Evolutionary conservation across 2,888 invertebrate species (phyloP).

Genomic region (Athrips mouffetella): DNA sequence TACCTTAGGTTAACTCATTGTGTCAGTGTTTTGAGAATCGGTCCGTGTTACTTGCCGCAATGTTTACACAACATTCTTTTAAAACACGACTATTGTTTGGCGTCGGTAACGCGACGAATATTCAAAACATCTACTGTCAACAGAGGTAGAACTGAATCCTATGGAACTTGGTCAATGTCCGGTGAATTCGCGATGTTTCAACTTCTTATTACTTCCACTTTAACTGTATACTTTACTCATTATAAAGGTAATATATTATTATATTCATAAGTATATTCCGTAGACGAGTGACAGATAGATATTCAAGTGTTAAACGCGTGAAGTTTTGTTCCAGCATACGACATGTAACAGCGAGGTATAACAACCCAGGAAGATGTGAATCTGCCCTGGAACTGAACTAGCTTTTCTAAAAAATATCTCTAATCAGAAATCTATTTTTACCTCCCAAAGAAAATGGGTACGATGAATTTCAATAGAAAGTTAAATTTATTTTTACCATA

Average conservation of each 20-base stretch:
- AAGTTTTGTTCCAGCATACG: too few species aligned
- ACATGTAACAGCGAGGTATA: too few species aligned
- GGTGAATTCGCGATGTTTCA: slow-evolving; percentile 49
- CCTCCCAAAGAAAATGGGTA: too few species aligned
- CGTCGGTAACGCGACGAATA: slow-evolving; percentile 37
- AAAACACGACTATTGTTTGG: slow-evolving; percentile 55
- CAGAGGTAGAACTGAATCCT: slow-evolving; percentile 38
- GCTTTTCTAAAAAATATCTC: too few species aligned
- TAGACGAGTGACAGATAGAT: neutral
- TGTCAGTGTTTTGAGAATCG: slow-evolving; percentile 47
- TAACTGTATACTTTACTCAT: slow-evolving; percentile 8
- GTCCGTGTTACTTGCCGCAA: slow-evolving; percentile 23
- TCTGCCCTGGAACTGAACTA: too few species aligned
- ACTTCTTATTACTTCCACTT: slow-evolving; percentile 28
- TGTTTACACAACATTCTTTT: slow-evolving; percentile 61
- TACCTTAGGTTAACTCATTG: slow-evolving; percentile 32
- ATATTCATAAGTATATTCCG: neutral
- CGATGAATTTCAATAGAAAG: too few species aligned
- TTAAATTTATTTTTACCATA: too few species aligned
- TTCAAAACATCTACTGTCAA: slow-evolving; percentile 49
- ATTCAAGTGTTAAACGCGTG: too few species aligned
- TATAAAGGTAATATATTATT: slow-evolving; percentile 1
- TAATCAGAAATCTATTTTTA: too few species aligned
- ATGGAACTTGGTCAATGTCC: slow-evolving; percentile 59
- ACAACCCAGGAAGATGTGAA: too few species aligned